These are phyloP conservation scores for Holothuria leucospilota DNA, from an alignment of 53 echinoderm and acorn worm species.

Conservation along the genomic window DNA sequence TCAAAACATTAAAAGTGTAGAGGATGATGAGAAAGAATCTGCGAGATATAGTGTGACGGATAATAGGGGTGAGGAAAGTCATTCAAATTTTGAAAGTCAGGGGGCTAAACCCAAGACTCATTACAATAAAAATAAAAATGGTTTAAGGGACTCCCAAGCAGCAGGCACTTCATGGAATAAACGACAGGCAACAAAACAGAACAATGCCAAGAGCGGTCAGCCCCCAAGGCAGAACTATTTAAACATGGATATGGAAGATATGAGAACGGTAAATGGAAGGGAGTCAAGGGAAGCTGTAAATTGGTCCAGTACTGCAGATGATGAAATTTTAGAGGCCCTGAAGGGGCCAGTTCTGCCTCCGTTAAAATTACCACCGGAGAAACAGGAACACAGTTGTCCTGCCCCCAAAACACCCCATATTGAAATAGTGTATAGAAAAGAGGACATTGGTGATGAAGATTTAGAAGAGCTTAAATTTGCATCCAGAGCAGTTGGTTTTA, in stretches of 20 bases:
- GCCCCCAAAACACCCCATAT: slow-evolving; percentile 52
- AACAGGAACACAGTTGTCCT: background rate
- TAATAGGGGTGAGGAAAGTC: background rate
- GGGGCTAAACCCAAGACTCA: slow-evolving; percentile 78
- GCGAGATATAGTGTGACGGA: background rate
- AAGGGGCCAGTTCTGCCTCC: slow-evolving; percentile 40
- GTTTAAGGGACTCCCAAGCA: background rate
- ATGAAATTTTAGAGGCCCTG: slow-evolving; percentile 24
- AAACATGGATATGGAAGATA: slow-evolving; percentile 25
- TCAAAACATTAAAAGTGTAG: too few species aligned
- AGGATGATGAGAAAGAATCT: too few species aligned
- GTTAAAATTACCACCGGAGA: background rate
- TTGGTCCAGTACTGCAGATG: slow-evolving; percentile 16
- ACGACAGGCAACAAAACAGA: background rate
- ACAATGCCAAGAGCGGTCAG: background rate
- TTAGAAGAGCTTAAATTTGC: slow-evolving; percentile 42
- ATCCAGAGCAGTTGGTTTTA: slow-evolving; percentile 26
- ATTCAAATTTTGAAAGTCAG: slow-evolving; percentile 66
- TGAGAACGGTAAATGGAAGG: background rate
- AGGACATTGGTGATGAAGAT: slow-evolving; percentile 43
- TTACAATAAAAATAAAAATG: slow-evolving; percentile 38
- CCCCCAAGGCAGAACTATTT: slow-evolving; percentile 3
- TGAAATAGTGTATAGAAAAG: slow-evolving; percentile 31
- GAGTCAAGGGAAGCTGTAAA: background rate
- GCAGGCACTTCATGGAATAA: background rate